phyloP scores from a whole-genome alignment of 2,113 vertebrate species.

The Crotalus helleri region DNA sequence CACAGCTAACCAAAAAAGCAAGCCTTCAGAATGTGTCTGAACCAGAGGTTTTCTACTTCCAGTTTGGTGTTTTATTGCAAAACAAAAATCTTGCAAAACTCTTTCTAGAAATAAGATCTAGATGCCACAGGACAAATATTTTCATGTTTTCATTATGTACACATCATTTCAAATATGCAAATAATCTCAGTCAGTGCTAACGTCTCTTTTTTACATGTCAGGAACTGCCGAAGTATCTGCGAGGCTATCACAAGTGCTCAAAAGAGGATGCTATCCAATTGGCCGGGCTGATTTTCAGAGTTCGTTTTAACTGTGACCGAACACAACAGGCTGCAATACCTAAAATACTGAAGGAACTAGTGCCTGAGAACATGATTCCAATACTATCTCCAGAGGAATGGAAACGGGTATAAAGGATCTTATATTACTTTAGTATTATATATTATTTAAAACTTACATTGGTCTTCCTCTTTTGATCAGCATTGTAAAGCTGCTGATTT shows the following conservation, averaged over 20 bases:
- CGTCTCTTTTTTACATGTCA: slow-evolving; percentile 42
- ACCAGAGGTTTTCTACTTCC: background rate
- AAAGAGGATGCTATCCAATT: slow-evolving; percentile 84
- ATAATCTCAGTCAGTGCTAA: background rate
- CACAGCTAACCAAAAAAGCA: background rate
- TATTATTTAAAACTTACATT: background rate
- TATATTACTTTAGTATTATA: background rate
- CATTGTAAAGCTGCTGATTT: background rate
- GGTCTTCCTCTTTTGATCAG: background rate
- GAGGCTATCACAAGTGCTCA: slow-evolving; percentile 86
- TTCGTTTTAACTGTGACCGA: slow-evolving; percentile 74
- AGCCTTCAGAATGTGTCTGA: background rate
- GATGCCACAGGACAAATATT: background rate
- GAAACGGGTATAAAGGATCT: slow-evolving; percentile 80
- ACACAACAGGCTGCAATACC: slow-evolving; percentile 74
- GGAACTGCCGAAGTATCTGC: slow-evolving; percentile 94
- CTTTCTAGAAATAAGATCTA: background rate
- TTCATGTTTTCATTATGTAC: background rate
- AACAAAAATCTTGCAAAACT: background rate
- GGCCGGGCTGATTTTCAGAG: slow-evolving; percentile 84
- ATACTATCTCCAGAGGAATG: slow-evolving; percentile 84
- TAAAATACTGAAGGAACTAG: slow-evolving; percentile 86
- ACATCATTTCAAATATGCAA: background rate
- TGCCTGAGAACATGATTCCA: slow-evolving; percentile 84
- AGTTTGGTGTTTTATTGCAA: background rate